Percentiles rank a stretch among this genome's conserved stretches.
Conservation (phyloP, 2,113 vertebrate genomes). For the Ploceus nigricollis region DNA sequence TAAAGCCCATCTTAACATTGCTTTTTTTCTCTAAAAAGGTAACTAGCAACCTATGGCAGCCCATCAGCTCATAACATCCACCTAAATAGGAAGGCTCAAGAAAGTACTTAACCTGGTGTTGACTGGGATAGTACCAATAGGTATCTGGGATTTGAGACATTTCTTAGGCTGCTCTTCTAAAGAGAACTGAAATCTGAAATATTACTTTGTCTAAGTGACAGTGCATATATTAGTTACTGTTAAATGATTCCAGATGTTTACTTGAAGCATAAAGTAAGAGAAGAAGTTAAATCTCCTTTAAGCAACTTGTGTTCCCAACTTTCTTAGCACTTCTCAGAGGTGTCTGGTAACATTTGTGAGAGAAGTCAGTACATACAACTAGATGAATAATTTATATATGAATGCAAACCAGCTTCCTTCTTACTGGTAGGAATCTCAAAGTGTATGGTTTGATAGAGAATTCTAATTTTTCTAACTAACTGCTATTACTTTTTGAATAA, state of each 20-base stretch:
- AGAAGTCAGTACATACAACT: not conserved
- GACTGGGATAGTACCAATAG: not conserved
- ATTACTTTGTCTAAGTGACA: not conserved
- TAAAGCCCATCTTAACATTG: slow-evolving; percentile 4
- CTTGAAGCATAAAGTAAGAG: not conserved
- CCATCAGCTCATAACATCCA: not conserved
- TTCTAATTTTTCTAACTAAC: not conserved
- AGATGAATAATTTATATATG: not conserved
- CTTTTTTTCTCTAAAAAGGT: not conserved
- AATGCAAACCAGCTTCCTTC: not conserved
- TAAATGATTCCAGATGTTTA: not conserved
- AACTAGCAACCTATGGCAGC: not conserved
- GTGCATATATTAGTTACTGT: not conserved
- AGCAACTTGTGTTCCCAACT: not conserved
- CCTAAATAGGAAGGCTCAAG: not conserved
- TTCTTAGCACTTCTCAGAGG: not conserved
- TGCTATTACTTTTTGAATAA: not conserved
- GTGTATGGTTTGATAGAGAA: not conserved
- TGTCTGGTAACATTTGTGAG: not conserved
- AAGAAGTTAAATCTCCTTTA: not conserved
- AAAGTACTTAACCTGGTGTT: not conserved
- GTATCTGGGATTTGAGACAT: not conserved
- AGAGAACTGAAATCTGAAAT: not conserved
- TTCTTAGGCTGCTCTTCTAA: not conserved
- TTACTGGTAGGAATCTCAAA: not conserved